A percentile compares a stretch with the other conserved stretches of the same genome.
Conservation (phyloP, 2,113 vertebrate genomes). For the Cinclus mexicanus region DNA sequence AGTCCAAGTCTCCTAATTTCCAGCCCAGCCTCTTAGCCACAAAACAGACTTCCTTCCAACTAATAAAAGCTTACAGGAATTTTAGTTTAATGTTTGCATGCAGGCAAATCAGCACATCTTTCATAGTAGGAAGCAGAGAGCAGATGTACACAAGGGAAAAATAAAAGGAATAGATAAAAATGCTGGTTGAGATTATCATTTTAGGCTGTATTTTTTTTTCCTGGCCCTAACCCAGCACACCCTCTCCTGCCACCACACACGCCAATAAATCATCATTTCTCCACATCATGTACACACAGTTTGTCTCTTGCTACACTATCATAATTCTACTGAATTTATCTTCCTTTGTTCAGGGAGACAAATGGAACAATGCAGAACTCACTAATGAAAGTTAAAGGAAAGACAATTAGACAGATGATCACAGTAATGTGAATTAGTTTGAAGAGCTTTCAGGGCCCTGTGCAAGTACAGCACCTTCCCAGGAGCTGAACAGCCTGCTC, state of each 20-base stretch:
- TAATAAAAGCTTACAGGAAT: conserved; percentile 22
- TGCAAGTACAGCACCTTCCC: neutral
- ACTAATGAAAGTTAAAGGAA: neutral
- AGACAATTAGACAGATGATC: neutral
- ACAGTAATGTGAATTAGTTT: neutral
- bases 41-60: neutral
- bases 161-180: neutral
- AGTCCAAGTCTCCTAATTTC: neutral
- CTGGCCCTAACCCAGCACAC: neutral
- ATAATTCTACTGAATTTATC: neutral
- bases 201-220: fast-evolving
- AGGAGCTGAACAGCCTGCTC: neutral
- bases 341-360: neutral
- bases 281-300: fast-evolving
- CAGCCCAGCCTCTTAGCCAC: neutral
- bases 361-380: neutral
- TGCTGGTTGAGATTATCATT: neutral
- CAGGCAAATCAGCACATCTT: neutral
- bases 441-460: neutral
- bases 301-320: neutral
- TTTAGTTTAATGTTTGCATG: neutral
- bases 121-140: neutral
- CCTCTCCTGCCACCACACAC: neutral
- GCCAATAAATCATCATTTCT: neutral
- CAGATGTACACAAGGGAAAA: neutral